Evolutionary conservation across 2,888 invertebrate species (phyloP).

Genomic region (Rhorus exstirpatorius): DNA sequence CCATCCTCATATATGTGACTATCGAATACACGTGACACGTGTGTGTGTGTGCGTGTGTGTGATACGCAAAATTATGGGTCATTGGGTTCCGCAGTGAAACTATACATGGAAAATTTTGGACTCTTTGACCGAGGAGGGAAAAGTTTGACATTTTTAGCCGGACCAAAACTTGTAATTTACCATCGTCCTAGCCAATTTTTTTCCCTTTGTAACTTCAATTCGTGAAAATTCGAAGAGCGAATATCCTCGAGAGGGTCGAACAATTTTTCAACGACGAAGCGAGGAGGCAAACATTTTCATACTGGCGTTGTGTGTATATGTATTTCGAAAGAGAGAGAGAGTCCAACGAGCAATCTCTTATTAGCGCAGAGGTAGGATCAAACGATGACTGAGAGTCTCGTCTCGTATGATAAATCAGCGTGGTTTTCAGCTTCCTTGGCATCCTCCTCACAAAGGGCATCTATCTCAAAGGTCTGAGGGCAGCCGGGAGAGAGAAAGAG

Average conservation of each 20-base stretch:
- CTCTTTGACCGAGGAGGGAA: slow-evolving; percentile 19
- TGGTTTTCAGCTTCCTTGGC: slow-evolving; percentile 46
- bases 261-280: too few relatives aligned
- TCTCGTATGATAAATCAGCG: slow-evolving; percentile 55
- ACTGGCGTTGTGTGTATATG: neutral
- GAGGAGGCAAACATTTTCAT: too few relatives aligned
- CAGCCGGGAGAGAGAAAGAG: slow-evolving; percentile 21
- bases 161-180: too few relatives aligned
- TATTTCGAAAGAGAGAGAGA: neutral
- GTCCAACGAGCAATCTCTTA: slow-evolving; percentile 60
- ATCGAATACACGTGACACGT: slow-evolving; percentile 18
- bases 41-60: too few relatives aligned
- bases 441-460: slow-evolving; percentile 40
- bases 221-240: too few relatives aligned
- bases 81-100: too few relatives aligned
- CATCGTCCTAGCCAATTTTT: too few relatives aligned
- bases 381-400: slow-evolving; percentile 52
- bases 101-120: too few relatives aligned
- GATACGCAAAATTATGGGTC: neutral
- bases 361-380: slow-evolving; percentile 68
- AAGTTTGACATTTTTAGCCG: too few relatives aligned
- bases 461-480: slow-evolving; percentile 46
- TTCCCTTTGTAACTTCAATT: too few relatives aligned
- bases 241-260: too few relatives aligned
- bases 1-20: neutral